These are phyloP conservation scores for Pelodytes ibericus DNA, from an alignment of 2,797 vertebrate species.

Conservation along the genomic window DNA sequence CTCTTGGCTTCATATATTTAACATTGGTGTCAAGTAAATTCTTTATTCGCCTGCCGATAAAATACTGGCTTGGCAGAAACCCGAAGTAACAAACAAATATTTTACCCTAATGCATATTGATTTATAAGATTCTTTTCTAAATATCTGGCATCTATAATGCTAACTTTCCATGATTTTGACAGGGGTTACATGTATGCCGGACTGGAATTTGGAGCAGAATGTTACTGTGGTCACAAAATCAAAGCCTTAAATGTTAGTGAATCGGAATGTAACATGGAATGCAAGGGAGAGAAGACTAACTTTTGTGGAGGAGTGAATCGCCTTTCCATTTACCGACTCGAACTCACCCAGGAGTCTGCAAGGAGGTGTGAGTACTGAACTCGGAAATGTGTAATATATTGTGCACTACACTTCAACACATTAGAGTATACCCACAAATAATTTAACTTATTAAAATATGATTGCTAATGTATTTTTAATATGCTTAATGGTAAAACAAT, in stretches of 20 bases:
- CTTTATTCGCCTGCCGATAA: no score
- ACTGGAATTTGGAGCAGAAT: conserved; percentile 95
- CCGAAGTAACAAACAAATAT: no score
- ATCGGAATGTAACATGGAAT: conserved; percentile 90
- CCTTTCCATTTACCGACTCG: conserved; percentile 91
- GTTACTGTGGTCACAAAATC: conserved; percentile 96
- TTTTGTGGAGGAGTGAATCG: conserved; percentile 89
- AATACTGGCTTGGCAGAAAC: no score
- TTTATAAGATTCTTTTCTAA: no score
- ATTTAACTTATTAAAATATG: no score
- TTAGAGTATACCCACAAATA: no score
- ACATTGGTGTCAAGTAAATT: no score
- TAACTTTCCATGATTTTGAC: conserved; percentile 27
- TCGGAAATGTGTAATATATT: accelerated
- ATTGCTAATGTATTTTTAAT: no score
- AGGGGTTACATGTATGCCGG: conserved; percentile 95
- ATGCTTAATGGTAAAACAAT: no score
- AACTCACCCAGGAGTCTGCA: conserved; percentile 93
- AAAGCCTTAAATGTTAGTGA: conserved; percentile 86
- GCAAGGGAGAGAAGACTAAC: conserved; percentile 89
- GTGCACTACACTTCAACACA: neutral
- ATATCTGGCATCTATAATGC: no score
- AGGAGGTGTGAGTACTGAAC: conserved; percentile 84
- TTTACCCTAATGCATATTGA: no score
- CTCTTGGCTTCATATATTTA: no score